Evolutionary conservation across 2,888 invertebrate species (phyloP).

Genomic region (Octonoba sinensis): DNA sequence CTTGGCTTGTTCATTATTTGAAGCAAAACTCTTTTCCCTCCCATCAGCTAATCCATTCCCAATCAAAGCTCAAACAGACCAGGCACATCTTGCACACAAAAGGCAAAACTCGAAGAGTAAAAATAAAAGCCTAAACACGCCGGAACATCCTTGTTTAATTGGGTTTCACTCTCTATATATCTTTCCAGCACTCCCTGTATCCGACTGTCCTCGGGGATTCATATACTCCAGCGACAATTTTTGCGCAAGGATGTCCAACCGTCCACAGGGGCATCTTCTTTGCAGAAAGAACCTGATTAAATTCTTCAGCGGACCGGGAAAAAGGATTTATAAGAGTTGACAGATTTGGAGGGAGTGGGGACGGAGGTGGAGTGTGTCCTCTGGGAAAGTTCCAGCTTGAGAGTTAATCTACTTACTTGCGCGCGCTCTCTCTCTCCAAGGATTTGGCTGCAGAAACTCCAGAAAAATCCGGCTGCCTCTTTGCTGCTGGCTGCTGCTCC

Average conservation of each 20-base stretch:
- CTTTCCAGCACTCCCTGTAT: neutral
- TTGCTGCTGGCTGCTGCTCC: slow-evolving; percentile 10
- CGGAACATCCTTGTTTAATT: slow-evolving; percentile 53
- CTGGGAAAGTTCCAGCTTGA: slow-evolving; percentile 47
- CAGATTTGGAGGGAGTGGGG: slow-evolving; percentile 29
- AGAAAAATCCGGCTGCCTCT: slow-evolving; percentile 40
- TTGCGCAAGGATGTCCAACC: slow-evolving; percentile 22
- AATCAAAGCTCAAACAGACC: slow-evolving; percentile 55
- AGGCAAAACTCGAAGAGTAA: slow-evolving; percentile 17
- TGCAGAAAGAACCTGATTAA: slow-evolving; percentile 50
- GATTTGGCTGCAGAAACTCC: slow-evolving; percentile 27
- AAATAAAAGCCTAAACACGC: slow-evolving; percentile 30
- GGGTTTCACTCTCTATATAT: slow-evolving; percentile 26
- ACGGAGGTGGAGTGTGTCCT: slow-evolving; percentile 7
- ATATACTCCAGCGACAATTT: slow-evolving; percentile 45
- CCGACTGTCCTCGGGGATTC: slow-evolving; percentile 9
- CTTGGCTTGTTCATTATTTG: slow-evolving; percentile 51
- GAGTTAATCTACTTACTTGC: slow-evolving; percentile 59
- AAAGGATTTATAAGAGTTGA: slow-evolving; percentile 57
- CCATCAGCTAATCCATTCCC: slow-evolving; percentile 44
- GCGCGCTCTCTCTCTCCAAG: slow-evolving; percentile 29
- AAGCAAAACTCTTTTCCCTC: slow-evolving; percentile 38
- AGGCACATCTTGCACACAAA: slow-evolving; percentile 13
- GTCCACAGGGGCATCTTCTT: slow-evolving; percentile 18
- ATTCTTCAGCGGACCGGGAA: slow-evolving; percentile 40